Conservation (phyloP, 2,113 vertebrate species). For the Pterocles orientalis region DNA sequence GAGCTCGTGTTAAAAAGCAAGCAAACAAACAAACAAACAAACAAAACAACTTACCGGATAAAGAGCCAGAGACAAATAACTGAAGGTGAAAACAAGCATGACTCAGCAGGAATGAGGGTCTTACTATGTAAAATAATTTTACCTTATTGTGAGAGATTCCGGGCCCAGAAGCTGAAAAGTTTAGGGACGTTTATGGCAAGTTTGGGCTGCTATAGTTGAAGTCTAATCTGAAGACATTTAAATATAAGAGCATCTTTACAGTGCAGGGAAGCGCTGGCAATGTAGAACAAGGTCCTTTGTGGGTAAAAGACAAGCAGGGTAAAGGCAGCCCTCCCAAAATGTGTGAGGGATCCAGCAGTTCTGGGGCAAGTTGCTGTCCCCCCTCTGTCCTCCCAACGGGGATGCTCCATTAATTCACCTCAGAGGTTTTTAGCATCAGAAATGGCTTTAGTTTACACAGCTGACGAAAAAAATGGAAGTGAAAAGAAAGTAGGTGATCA, state of each 20-base stretch:
- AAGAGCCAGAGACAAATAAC: background rate
- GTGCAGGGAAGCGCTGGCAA: background rate
- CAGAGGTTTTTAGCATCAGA: background rate
- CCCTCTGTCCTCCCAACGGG: accelerated
- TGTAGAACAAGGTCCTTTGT: background rate
- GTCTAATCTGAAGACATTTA: background rate
- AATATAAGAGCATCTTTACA: background rate
- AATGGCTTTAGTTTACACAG: background rate
- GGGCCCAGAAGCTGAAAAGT: background rate
- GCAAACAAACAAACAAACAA: background rate
- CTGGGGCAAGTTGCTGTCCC: background rate
- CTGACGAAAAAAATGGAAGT: background rate
- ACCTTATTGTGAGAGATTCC: background rate
- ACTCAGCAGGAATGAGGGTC: background rate
- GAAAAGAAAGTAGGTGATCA: background rate
- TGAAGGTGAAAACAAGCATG: background rate
- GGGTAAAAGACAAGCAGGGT: background rate
- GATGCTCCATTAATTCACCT: background rate
- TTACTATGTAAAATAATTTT: background rate
- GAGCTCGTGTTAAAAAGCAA: background rate
- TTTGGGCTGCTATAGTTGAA: background rate
- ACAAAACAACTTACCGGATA: background rate
- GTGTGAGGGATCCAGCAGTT: background rate
- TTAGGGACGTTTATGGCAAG: accelerated
- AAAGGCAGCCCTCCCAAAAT: background rate